These are phyloP conservation scores for Pherbina coryleti DNA, from an alignment of 2,888 invertebrate genomes.

Conservation along the genomic window DNA sequence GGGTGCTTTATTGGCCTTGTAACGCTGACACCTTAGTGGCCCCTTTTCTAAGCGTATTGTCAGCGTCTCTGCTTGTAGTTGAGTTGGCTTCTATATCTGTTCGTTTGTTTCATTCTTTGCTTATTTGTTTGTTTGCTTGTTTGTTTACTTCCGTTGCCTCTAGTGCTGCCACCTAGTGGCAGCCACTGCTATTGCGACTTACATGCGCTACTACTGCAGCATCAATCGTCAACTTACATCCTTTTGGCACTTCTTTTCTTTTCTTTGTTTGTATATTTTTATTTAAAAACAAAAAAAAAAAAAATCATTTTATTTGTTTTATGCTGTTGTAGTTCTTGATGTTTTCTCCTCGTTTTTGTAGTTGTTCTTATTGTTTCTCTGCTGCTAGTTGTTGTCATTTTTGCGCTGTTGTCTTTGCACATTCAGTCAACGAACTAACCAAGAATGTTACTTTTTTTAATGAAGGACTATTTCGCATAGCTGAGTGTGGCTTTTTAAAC, in stretches of 20 bases:
- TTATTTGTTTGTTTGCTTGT: neutral
- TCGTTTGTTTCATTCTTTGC: neutral
- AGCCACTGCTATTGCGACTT: neutral
- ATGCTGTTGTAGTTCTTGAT: constrained; percentile 36
- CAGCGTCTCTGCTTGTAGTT: neutral
- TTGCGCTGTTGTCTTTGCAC: constrained; percentile 5
- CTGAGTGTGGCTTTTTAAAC: constrained; percentile 7
- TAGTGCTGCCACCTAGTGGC: neutral
- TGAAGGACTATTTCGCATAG: neutral
- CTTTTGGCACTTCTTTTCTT: neutral
- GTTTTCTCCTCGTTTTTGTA: constrained; percentile 55
- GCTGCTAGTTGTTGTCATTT: constrained; percentile 55
- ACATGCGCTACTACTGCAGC: neutral
- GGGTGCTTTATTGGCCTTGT: too few species aligned
- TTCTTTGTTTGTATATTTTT: neutral
- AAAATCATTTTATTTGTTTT: constrained; percentile 32
- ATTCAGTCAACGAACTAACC: constrained; percentile 2
- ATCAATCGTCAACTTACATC: neutral
- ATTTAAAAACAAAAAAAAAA: neutral
- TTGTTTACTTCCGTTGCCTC: neutral
- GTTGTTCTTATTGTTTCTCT: constrained; percentile 53
- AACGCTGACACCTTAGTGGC: too few species aligned
- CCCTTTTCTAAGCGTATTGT: neutral
- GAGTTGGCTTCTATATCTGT: neutral
- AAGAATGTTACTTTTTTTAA: constrained; percentile 15